Evolutionary conservation across 2,888 invertebrate genomes (phyloP).

Genomic region (Galeruca laticollis): DNA sequence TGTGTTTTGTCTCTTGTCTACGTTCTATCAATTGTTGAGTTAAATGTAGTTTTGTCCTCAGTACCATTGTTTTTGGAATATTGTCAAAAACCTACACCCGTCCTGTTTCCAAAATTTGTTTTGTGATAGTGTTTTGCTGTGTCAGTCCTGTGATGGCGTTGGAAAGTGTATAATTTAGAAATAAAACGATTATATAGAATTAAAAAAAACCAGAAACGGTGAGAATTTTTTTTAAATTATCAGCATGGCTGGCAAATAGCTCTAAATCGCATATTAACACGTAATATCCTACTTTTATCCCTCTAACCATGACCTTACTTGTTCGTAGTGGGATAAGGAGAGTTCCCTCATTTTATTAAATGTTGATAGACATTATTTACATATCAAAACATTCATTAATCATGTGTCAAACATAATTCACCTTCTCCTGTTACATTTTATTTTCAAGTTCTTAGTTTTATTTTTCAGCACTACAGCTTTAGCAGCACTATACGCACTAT

Average conservation of each 20-base stretch:
- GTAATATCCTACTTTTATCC: slow-evolving; percentile 48
- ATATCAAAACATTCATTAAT: slow-evolving; percentile 31
- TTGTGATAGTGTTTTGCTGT: slow-evolving; percentile 35
- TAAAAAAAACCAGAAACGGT: slow-evolving; percentile 56
- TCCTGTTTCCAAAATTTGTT: slow-evolving; percentile 34
- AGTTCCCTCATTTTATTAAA: slow-evolving; percentile 72
- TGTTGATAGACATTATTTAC: slow-evolving; percentile 32
- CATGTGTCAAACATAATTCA: slow-evolving; percentile 60
- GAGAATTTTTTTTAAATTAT: slow-evolving; percentile 60
- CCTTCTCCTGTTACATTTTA: slow-evolving; percentile 66
- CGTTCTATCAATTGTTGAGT: slow-evolving; percentile 2
- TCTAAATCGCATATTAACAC: slow-evolving; percentile 56
- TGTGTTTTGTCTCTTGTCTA: too few species aligned
- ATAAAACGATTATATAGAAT: slow-evolving; percentile 17
- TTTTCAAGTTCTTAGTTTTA: slow-evolving; percentile 44
- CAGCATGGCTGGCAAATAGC: slow-evolving; percentile 59
- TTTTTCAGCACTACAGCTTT: slow-evolving; percentile 52
- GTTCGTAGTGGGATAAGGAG: slow-evolving; percentile 80
- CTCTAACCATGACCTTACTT: slow-evolving; percentile 61
- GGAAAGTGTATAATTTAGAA: slow-evolving; percentile 19
- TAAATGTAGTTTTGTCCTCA: slow-evolving; percentile 20
- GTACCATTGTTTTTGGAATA: slow-evolving; percentile 52
- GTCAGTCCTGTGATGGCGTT: slow-evolving; percentile 31
- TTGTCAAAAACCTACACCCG: slow-evolving; percentile 43
- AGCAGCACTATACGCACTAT: slow-evolving; percentile 39